Conservation (phyloP, 2,797 vertebrate genomes). For the Crypturellus tataupa region DNA sequence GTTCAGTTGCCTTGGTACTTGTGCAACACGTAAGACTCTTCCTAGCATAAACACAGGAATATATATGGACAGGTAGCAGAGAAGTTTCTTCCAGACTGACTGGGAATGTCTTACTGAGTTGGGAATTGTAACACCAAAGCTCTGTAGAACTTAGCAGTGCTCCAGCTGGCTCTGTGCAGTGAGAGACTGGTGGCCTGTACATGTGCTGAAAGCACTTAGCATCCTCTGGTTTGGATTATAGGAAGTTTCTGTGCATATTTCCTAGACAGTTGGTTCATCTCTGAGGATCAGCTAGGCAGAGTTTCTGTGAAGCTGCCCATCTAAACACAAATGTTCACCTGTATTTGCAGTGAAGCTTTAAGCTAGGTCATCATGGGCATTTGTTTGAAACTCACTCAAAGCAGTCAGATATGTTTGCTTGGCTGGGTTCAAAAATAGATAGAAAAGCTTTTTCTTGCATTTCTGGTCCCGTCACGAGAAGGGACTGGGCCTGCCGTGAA, state of each 20-base stretch:
- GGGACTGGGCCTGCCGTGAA: not conserved
- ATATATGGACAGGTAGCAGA: not conserved
- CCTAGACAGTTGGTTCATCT: not conserved
- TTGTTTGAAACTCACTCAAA: not conserved
- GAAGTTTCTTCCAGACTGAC: not conserved
- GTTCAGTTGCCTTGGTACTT: not conserved
- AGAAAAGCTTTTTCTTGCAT: not conserved
- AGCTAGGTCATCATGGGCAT: not conserved
- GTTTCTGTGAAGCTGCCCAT: not conserved
- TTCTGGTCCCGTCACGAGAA: not conserved
- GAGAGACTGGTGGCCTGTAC: accelerated
- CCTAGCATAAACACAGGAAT: not conserved
- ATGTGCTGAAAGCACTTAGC: not conserved
- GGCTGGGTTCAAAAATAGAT: not conserved
- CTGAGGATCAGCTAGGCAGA: not conserved
- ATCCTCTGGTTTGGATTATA: not conserved
- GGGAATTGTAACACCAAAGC: not conserved
- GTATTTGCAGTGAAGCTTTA: not conserved
- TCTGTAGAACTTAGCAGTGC: not conserved
- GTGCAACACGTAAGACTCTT: not conserved
- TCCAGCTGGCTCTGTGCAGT: accelerated
- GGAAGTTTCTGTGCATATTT: not conserved
- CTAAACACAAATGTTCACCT: not conserved
- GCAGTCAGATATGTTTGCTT: not conserved
- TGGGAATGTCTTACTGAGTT: not conserved